Evolutionary conservation across 2,888 invertebrate species (phyloP), one percentile per base, ranked within the genome.

Genomic region (Ophioninae sp.): DNA sequence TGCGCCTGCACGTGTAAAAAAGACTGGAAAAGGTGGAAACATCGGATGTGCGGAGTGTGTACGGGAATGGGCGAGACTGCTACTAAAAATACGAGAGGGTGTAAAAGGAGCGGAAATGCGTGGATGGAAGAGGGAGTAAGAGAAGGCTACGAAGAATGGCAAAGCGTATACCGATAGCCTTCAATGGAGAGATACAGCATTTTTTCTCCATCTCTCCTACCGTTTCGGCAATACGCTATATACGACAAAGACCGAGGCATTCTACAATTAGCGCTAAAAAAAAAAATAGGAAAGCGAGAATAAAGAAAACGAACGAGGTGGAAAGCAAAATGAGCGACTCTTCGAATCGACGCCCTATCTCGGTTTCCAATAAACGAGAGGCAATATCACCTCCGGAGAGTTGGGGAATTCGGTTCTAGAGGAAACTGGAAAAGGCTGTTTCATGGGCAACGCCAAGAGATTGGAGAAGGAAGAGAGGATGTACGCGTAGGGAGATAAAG

Each of bases 211-310:
- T 23, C 50, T 65, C 20, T 69, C 74, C 30, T 3, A 30, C 2
- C 30, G 30, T 56, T 37, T 64, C 37, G 17, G 17, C 65, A 13
- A 7, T 75, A 7, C 1, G 44, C 7, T 21, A 17, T 84, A 84
- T 85, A 30, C 30, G 30, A 67, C 30, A 85, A 87, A 86, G 86
- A 86, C 83, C 85, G 87, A 90, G 88, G 91, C 88, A 84, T 84
- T 84, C 81, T 84, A 79, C 81, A 91, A 91, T 91, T 91, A 91
- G 88, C 89, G 88, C 90, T 90, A 89, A 91, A 91, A 91, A 41
- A 30, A 41, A 41, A 91, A 91, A 90, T 89, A 90, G 89, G 87
- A 86, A 88, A 86, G 87, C 77, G 75, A 68, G 77, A 30, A 67
- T 62, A 72, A 79, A 57, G 77, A 41, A 74, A 72, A 65, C 67